Base-by-base conservation (phyloP, 2,888 invertebrate genomes). In the Drosophila meridionalis region DNA sequence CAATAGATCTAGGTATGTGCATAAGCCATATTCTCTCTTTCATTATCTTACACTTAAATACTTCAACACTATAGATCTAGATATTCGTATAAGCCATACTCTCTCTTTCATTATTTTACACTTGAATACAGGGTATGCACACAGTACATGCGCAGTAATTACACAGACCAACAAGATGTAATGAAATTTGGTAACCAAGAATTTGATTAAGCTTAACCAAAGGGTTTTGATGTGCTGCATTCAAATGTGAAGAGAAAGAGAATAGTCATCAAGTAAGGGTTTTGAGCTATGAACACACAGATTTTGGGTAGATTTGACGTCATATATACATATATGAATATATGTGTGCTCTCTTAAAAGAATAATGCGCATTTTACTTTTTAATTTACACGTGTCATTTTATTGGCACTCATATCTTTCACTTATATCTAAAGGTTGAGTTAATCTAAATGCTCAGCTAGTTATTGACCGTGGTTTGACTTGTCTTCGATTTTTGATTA, bases 111-210 rank as follows among this genome's bases (percentile, higher is more conserved):
- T 26, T 11, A 4, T 2, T 3, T 7, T 26, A 0, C 26, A 53
- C n/a, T 53, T 20, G 11, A 20, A 11, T 34, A 50, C 20, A 50
- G 32, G 50, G 32, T 28, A 50, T 20, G 6, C 32, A 3, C 11
- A 3, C 1, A 5, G 6, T n/a, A 1, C 50, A 7, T 34, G 50
- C 9, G 11, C 20, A 14, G 11, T 50, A n/a, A 50, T 50, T 50
- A 50, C 32, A 50, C 32, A 32, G 32, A 9, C 32, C n/a, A 52
- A 34, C 50, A 52, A 32, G 9, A 34, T 20, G 34, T 34, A 34
- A 52, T 50, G 32, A 6, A 34, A 52, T 52, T 52, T 52, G 50
- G 50, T 20, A 34, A 34, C 5, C 50, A 34, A 9, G 20, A 45
- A 34, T 52, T 34, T 34, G 32, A 34, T 34, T 52, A 34, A 1